Conservation (phyloP, 2,797 vertebrate genomes). For the Malurus splendens region DNA sequence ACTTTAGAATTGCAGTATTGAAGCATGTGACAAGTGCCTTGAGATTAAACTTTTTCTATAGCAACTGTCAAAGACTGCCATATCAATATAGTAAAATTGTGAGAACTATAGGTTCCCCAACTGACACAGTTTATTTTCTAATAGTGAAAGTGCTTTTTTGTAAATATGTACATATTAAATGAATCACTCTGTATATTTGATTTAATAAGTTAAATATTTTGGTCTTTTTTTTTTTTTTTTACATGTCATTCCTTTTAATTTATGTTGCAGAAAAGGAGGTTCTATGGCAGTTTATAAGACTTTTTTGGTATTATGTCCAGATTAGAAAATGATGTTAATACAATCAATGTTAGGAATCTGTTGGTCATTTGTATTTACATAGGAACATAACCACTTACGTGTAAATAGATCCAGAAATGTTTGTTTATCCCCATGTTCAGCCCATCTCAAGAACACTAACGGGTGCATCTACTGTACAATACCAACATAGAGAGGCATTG, state of each 20-base stretch:
- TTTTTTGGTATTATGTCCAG: constrained; percentile 63
- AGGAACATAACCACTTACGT: constrained; percentile 53
- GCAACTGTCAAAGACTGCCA: constrained; percentile 75
- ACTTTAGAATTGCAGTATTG: constrained; percentile 80
- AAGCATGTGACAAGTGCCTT: constrained; percentile 98
- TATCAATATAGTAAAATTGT: constrained; percentile 65
- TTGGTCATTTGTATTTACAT: constrained; percentile 68
- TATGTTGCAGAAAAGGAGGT: constrained; percentile 79
- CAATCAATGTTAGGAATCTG: constrained; percentile 73
- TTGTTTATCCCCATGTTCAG: constrained; percentile 53
- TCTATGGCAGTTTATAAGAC: constrained; percentile 78
- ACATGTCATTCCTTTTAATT: constrained; percentile 85
- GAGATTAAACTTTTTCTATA: constrained; percentile 75
- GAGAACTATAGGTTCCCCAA: constrained; percentile 63
- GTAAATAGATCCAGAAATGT: constrained; percentile 67
- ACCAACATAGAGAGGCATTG: constrained; percentile 61
- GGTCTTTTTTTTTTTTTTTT: constrained; percentile 81
- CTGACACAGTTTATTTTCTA: constrained; percentile 82
- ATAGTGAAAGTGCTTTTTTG: constrained; percentile 84
- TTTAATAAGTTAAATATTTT: constrained; percentile 92
- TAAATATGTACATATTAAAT: constrained; percentile 98
- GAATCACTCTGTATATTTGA: constrained; percentile 98
- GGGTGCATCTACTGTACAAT: constrained; percentile 64
- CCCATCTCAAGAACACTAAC: constrained; percentile 57
- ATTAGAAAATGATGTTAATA: constrained; percentile 71